A percentile compares a stretch with the other conserved stretches of the same genome.
Evolutionary conservation across 2,888 invertebrate species (phyloP).

Genomic region (Melieria picta): DNA sequence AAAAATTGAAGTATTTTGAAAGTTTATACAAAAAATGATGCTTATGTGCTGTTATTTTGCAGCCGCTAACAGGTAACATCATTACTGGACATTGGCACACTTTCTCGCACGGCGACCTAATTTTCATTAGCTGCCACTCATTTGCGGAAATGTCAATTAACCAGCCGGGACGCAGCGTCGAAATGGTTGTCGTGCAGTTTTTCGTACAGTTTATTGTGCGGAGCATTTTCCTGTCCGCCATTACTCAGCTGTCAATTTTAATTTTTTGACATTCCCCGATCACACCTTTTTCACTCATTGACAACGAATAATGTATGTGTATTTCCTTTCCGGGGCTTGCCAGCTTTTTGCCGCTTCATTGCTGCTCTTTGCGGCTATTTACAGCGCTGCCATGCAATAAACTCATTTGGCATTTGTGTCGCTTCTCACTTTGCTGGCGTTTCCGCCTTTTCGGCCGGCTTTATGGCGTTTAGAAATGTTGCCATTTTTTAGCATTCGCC

Average conservation of each 20-base stretch:
- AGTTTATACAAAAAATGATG: no score
- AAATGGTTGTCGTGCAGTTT: background rate
- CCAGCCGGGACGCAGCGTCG: background rate
- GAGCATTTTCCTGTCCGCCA: background rate
- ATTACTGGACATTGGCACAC: no score
- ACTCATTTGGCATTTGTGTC: no score
- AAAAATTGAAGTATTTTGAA: no score
- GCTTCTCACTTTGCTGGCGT: background rate
- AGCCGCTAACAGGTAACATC: background rate
- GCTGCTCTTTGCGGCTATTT: background rate
- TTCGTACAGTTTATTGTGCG: background rate
- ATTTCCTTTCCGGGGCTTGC: background rate
- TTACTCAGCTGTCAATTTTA: constrained; percentile 23
- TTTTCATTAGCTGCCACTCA: constrained; percentile 2
- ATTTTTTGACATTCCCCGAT: background rate
- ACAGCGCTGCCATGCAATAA: background rate
- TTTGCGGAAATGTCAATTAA: constrained; percentile 11
- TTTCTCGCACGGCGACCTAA: background rate
- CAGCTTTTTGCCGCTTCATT: background rate
- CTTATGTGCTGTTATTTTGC: background rate
- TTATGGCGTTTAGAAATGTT: background rate
- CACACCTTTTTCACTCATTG: constrained; percentile 8
- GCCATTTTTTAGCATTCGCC: background rate
- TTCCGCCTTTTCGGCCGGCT: background rate
- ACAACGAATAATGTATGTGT: no score